These are phyloP conservation scores for Cladorhizidae sp. DNA, from an alignment of 37 sponge, comb jelly and placozoan genomes.

Conservation along the genomic window DNA sequence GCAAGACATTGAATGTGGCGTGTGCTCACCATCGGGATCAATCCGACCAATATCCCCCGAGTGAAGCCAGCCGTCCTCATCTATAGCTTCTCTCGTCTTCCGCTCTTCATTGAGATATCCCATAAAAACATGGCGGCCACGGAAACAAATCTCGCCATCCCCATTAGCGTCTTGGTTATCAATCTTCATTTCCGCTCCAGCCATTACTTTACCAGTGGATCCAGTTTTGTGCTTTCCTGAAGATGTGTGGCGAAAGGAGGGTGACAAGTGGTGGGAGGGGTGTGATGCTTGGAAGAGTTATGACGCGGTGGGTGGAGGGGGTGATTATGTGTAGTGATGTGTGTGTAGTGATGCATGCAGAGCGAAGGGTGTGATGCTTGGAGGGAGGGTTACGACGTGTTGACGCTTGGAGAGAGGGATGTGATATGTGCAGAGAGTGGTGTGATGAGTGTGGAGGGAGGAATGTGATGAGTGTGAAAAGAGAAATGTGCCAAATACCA, in stretches of 20 bases:
- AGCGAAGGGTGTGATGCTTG: not conserved
- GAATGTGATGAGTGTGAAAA: not conserved
- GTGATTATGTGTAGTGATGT: too few relatives aligned
- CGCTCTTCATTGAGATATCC: conserved; percentile 90
- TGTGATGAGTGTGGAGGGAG: not conserved
- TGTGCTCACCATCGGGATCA: conserved; percentile 81
- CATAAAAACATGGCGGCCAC: conserved; percentile 97
- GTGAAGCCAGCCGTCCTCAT: conserved; percentile 97
- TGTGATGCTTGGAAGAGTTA: not conserved
- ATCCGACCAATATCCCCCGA: conserved; percentile 92
- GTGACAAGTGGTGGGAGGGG: not conserved
- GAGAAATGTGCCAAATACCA: conserved; percentile 38
- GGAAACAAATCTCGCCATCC: conserved; percentile 74
- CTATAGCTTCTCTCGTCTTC: conserved; percentile 85
- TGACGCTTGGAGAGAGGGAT: not conserved
- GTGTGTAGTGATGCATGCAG: not conserved
- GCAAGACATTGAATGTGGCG: too few relatives aligned
- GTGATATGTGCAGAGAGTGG: not conserved
- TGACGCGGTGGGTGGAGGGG: not conserved
- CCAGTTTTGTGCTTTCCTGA: conserved; percentile 67
- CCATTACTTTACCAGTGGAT: conserved; percentile 70
- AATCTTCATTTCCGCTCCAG: conserved; percentile 87
- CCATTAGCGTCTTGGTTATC: conserved; percentile 70
- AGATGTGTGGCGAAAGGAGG: not conserved
- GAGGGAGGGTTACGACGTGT: not conserved